Percentiles rank a stretch among this genome's conserved stretches.
Conservation (phyloP, 2,113 vertebrate genomes). For the Amblyopsis rosae region DNA sequence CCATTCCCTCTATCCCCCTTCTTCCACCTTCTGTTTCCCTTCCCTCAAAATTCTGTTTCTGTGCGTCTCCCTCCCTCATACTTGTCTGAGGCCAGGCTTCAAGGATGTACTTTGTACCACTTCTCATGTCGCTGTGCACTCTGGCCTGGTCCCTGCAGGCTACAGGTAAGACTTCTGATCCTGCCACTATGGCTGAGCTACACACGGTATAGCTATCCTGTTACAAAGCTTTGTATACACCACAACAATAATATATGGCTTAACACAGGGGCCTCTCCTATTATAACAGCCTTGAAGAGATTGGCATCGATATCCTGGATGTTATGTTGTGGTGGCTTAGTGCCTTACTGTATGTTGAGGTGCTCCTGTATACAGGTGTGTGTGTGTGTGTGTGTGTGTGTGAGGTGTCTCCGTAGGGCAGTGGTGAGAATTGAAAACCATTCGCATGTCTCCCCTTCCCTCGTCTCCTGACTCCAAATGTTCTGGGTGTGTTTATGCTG, state of each 20-base stretch:
- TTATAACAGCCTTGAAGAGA: too few relatives aligned
- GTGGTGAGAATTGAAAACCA: too few relatives aligned
- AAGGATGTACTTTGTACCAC: slow-evolving; percentile 70
- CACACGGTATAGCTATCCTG: too few relatives aligned
- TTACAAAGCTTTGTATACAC: too few relatives aligned
- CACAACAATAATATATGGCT: too few relatives aligned
- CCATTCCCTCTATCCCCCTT: slow-evolving; percentile 21
- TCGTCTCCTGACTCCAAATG: slow-evolving; percentile 18
- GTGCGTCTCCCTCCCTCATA: slow-evolving; percentile 56
- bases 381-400: slow-evolving; percentile 9
- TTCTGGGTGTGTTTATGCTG: slow-evolving; percentile 35
- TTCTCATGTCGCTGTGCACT: slow-evolving; percentile 70
- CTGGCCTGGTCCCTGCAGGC: slow-evolving; percentile 60
- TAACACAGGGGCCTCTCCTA: too few relatives aligned
- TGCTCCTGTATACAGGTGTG: neutral
- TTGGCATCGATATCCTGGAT: too few relatives aligned
- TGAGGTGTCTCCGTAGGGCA: neutral
- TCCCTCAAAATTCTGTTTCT: slow-evolving; percentile 57
- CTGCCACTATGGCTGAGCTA: neutral
- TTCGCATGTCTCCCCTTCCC: neutral
- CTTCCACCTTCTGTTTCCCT: slow-evolving; percentile 41
- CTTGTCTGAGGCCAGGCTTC: slow-evolving; percentile 44
- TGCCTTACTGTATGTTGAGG: too few relatives aligned
- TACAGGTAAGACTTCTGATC: slow-evolving; percentile 62
- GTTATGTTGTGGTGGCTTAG: too few relatives aligned